These are phyloP conservation scores for Pseudomyrmex gracilis DNA, from an alignment of 1,140 invertebrate genomes.

Conservation along the genomic window DNA sequence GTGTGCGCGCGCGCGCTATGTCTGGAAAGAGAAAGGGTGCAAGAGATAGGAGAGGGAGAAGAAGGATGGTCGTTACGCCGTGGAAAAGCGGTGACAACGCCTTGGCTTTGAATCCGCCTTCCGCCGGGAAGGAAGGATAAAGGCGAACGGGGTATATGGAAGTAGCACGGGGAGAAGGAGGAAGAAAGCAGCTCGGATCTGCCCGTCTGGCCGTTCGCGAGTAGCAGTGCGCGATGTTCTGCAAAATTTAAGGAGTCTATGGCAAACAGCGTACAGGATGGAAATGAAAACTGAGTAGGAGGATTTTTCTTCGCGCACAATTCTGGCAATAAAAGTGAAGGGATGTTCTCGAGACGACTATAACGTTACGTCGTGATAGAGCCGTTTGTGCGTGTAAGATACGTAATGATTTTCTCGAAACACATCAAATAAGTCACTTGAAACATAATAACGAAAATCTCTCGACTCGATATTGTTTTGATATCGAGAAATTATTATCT, in stretches of 20 bases:
- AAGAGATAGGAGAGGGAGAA: slow-evolving; percentile 10
- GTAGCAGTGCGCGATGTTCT: slow-evolving; percentile 48
- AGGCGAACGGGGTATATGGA: not conserved
- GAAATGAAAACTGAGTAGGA: slow-evolving; percentile 62
- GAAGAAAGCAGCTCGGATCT: slow-evolving; percentile 54
- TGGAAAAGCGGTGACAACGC: slow-evolving; percentile 71
- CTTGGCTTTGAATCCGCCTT: slow-evolving; percentile 67
- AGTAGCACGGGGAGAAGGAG: slow-evolving; percentile 4
- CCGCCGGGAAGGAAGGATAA: not conserved
- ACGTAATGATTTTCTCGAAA: not conserved
- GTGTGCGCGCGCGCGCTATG: slow-evolving; percentile 9
- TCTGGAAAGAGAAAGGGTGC: not conserved
- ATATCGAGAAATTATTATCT: too few relatives aligned
- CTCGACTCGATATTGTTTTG: too few relatives aligned
- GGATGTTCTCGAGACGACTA: not conserved
- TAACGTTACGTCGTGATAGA: slow-evolving; percentile 2
- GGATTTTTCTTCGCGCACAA: slow-evolving; percentile 56
- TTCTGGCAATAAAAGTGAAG: slow-evolving; percentile 45
- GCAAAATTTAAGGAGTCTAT: slow-evolving; percentile 74
- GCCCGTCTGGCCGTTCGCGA: slow-evolving; percentile 36
- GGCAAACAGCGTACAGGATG: slow-evolving; percentile 47
- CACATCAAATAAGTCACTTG: too few relatives aligned
- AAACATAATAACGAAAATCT: too few relatives aligned
- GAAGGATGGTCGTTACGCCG: slow-evolving; percentile 71
- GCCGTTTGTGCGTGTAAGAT: slow-evolving; percentile 24